These are phyloP conservation scores for Aphis craccivora DNA, from an alignment of 1,140 invertebrate species.

Conservation along the genomic window DNA sequence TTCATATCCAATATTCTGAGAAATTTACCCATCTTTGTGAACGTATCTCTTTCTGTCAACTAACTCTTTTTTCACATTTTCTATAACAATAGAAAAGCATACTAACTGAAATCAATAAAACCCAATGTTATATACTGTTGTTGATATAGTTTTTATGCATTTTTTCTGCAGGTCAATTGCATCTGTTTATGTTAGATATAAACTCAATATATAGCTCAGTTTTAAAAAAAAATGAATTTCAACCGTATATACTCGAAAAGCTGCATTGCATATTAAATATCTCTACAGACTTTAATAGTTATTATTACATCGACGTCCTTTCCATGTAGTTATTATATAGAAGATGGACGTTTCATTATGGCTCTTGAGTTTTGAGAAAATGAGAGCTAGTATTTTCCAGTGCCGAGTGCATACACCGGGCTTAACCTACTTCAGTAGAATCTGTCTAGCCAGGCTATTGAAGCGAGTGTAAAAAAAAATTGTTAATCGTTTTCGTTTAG, in stretches of 20 bases:
- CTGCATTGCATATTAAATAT: background rate
- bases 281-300: background rate
- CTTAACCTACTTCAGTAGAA: background rate
- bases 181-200: too few relatives aligned
- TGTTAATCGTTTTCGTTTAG: background rate
- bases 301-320: background rate
- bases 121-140: too few relatives aligned
- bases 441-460: background rate
- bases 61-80: too few relatives aligned
- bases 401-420: background rate
- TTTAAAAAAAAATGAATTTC: background rate
- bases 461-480: background rate
- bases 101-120: too few relatives aligned
- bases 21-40: too few relatives aligned
- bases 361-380: background rate
- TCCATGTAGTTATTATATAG: background rate
- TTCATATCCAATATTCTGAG: too few relatives aligned
- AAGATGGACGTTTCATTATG: background rate
- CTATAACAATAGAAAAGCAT: too few relatives aligned
- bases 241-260: background rate
- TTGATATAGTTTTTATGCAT: too few relatives aligned
- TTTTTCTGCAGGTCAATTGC: too few relatives aligned
- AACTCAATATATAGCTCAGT: too few relatives aligned
- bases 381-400: background rate
- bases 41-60: too few relatives aligned